A percentile compares a stretch with the other conserved stretches of the same genome.
These are phyloP conservation scores for Sphaeramia orbicularis DNA, from an alignment of 2,797 vertebrate genomes.

Conservation along the genomic window DNA sequence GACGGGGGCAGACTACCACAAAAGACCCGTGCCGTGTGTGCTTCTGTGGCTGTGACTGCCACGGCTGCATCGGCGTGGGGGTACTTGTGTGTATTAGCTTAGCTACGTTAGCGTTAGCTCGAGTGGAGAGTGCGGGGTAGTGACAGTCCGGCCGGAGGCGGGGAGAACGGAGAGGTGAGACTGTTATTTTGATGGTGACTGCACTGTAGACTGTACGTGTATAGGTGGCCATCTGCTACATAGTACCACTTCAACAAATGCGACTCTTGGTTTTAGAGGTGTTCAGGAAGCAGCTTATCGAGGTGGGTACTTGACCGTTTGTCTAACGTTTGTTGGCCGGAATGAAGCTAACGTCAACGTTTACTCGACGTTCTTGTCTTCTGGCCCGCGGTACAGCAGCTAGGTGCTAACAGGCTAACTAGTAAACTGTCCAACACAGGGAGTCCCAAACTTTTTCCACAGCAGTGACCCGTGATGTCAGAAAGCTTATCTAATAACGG, in stretches of 20 bases:
- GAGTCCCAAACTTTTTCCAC: slow-evolving; percentile 74
- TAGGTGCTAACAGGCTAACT: slow-evolving; percentile 77
- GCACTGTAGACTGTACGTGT: slow-evolving; percentile 53
- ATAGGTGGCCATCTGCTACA: slow-evolving; percentile 45
- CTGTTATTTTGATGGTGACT: slow-evolving; percentile 75
- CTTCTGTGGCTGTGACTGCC: slow-evolving; percentile 13
- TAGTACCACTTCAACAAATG: slow-evolving; percentile 39
- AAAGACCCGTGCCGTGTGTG: neutral
- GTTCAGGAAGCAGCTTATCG: slow-evolving; percentile 13
- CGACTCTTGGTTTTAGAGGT: neutral
- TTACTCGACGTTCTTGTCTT: slow-evolving; percentile 67
- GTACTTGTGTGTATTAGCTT: slow-evolving; percentile 49
- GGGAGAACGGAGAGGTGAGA: slow-evolving; percentile 72
- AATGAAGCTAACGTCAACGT: slow-evolving; percentile 55
- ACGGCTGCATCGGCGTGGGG: slow-evolving; percentile 46
- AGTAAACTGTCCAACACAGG: slow-evolving; percentile 53
- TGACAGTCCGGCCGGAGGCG: slow-evolving; percentile 77
- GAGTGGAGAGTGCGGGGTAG: slow-evolving; percentile 49
- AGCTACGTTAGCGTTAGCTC: slow-evolving; percentile 76
- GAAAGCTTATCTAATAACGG: neutral
- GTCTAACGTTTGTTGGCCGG: slow-evolving; percentile 27
- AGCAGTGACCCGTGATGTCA: slow-evolving; percentile 39
- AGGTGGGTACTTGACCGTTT: slow-evolving; percentile 30
- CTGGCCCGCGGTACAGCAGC: slow-evolving; percentile 67
- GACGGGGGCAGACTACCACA: neutral